A percentile compares a stretch with the other conserved stretches of the same genome.
These are phyloP conservation scores for Hormaphis cornu DNA, from an alignment of 1,140 invertebrate genomes.

Conservation along the genomic window DNA sequence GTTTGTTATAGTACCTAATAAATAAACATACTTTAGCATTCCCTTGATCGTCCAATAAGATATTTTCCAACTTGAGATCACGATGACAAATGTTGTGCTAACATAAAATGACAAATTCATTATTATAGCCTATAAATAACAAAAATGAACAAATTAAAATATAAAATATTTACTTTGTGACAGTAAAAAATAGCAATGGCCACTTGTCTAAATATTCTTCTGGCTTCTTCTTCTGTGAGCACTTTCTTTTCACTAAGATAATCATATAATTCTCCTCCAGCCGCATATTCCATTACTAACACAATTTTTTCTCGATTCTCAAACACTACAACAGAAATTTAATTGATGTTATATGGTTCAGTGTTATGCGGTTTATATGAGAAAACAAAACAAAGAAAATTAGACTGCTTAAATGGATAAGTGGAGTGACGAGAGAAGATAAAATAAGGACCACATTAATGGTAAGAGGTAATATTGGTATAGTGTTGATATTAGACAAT, in stretches of 20 bases:
- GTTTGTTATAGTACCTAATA: too few relatives aligned
- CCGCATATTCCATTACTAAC: conserved; percentile 98
- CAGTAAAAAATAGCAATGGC: conserved; percentile 96
- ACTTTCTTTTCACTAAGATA: conserved; percentile 90
- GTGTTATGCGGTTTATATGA: too few relatives aligned
- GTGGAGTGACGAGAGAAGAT: too few relatives aligned
- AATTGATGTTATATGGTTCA: too few relatives aligned
- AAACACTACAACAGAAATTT: conserved; percentile 65
- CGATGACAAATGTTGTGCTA: conserved; percentile 93
- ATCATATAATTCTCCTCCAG: conserved; percentile 96
- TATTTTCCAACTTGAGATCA: conserved; percentile 98
- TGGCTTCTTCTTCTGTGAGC: conserved; percentile 81
- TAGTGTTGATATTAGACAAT: too few relatives aligned
- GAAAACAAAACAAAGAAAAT: too few relatives aligned
- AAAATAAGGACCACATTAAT: too few relatives aligned
- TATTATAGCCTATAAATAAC: background rate
- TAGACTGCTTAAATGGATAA: too few relatives aligned
- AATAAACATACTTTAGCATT: conserved; percentile 83
- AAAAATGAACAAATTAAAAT: conserved; percentile 7
- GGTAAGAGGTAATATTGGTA: too few relatives aligned
- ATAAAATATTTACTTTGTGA: conserved; percentile 62
- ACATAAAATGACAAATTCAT: conserved; percentile 35
- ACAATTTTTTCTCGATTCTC: conserved; percentile 99
- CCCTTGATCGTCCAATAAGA: conserved; percentile 86
- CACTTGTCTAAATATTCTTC: conserved; percentile 94